Conservation (phyloP, 2,113 vertebrate genomes). For the Cyphomyrus discorhynchus region DNA sequence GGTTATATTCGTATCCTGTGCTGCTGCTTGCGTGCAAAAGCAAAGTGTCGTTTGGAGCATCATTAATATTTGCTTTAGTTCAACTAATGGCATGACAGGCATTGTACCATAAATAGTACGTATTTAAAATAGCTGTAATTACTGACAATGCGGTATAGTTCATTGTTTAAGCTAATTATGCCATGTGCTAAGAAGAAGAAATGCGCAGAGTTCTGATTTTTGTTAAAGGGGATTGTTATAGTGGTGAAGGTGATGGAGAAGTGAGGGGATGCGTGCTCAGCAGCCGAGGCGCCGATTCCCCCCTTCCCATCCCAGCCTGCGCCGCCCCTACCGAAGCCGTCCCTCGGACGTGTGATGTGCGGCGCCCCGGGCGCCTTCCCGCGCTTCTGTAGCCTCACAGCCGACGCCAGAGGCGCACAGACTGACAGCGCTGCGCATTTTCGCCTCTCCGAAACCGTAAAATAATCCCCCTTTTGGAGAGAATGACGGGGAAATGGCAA, state of each 20-base stretch:
- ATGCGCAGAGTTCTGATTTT: not conserved
- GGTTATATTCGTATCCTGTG: not conserved
- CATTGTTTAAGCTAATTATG: not conserved
- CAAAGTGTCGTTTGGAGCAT: not conserved
- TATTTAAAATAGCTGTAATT: not conserved
- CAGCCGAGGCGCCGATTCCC: not conserved
- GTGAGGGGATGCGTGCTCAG: not conserved
- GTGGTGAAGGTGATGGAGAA: not conserved
- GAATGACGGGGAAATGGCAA: slow-evolving; percentile 56
- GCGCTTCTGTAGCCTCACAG: slow-evolving; percentile 27
- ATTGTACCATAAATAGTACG: not conserved
- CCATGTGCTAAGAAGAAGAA: not conserved
- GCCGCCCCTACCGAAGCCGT: not conserved
- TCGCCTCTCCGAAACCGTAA: slow-evolving; percentile 19
- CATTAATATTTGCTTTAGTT: not conserved
- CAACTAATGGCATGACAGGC: not conserved
- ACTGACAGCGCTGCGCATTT: slow-evolving; percentile 26
- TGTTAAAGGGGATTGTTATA: not conserved
- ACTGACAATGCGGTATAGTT: not conserved
- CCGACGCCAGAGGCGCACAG: slow-evolving; percentile 29
- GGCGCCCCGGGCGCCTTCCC: not conserved
- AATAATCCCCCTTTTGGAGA: slow-evolving; percentile 32
- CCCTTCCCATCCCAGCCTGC: not conserved
- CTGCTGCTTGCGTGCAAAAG: not conserved
- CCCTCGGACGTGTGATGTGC: not conserved